phyloP scores from a whole-genome alignment of 2,797 vertebrate genomes.

The Melanotaenia boesemani region DNA sequence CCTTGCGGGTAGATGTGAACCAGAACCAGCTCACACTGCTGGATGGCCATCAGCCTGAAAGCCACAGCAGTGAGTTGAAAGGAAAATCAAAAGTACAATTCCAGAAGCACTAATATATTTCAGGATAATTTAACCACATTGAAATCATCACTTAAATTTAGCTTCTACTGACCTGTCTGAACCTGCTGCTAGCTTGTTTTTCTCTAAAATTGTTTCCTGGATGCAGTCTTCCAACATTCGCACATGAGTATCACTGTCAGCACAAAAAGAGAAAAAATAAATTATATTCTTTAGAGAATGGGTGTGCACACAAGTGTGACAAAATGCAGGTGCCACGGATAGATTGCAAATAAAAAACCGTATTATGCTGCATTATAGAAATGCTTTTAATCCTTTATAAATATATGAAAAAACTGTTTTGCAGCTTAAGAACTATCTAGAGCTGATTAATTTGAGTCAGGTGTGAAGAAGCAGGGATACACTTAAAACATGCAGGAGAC shows the following conservation, averaged over 20 bases:
- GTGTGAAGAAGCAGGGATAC: too few species aligned
- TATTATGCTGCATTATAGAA: neutral
- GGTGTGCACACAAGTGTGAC: neutral
- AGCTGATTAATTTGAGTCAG: too few species aligned
- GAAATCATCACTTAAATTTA: neutral
- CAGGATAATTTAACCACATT: neutral
- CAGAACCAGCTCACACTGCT: constrained; percentile 96
- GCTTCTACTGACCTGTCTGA: constrained; percentile 92
- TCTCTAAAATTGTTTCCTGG: constrained; percentile 95
- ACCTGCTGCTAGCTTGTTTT: constrained; percentile 96
- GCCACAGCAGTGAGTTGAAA: neutral
- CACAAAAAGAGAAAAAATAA: neutral
- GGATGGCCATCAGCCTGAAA: constrained; percentile 94
- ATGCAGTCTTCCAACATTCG: constrained; percentile 98
- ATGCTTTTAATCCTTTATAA: neutral
- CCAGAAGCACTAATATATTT: neutral
- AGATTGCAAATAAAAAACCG: neutral
- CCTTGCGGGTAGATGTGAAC: constrained; percentile 96
- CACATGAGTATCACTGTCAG: constrained; percentile 94
- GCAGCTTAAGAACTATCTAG: neutral
- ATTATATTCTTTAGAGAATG: neutral
- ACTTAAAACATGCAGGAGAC: too few species aligned
- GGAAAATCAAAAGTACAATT: neutral
- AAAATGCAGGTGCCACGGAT: constrained; percentile 1
- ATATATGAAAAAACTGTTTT: neutral